Conservation (phyloP, 2,888 invertebrate genomes). For the Caenorhabditis sp. region DNA sequence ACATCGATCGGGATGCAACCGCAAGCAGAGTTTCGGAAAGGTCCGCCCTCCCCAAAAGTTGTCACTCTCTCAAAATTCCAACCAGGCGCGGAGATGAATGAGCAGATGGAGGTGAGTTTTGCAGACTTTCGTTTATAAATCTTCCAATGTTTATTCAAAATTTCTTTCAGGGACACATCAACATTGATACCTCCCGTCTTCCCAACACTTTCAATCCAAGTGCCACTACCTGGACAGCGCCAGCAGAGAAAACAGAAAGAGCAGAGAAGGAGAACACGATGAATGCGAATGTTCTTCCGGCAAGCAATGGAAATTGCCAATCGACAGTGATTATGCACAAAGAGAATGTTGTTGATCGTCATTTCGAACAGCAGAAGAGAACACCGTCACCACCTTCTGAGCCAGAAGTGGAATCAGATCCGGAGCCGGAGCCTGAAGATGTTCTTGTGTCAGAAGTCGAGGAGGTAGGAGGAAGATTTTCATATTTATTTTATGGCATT, state of each 20-base stretch:
- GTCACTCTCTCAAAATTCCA: slow-evolving; percentile 21
- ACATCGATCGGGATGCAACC: slow-evolving; percentile 44
- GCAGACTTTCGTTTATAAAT: background rate
- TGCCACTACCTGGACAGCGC: background rate
- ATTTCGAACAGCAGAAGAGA: background rate
- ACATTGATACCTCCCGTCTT: slow-evolving; percentile 27
- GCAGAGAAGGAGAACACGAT: background rate
- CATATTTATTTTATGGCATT: no score
- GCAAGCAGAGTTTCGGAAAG: slow-evolving; percentile 4
- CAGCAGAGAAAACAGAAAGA: background rate
- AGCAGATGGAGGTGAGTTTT: slow-evolving; percentile 33
- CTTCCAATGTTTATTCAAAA: background rate
- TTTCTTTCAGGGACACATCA: slow-evolving; percentile 37
- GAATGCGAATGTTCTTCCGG: slow-evolving; percentile 6
- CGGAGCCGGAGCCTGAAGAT: slow-evolving; percentile 18
- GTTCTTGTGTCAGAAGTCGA: slow-evolving; percentile 28
- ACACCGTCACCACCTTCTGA: background rate
- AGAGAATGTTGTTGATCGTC: background rate
- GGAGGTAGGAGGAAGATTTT: no score
- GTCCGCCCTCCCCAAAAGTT: background rate
- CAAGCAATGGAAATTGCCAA: background rate
- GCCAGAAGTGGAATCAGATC: background rate
- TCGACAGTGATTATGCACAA: background rate
- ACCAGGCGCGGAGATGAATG: slow-evolving; percentile 21
- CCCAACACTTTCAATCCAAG: slow-evolving; percentile 39